phyloP scores from a whole-genome alignment of 30 jellyfish, hydroid and myxozoan genomes.

The Nemopilema nomurai region DNA sequence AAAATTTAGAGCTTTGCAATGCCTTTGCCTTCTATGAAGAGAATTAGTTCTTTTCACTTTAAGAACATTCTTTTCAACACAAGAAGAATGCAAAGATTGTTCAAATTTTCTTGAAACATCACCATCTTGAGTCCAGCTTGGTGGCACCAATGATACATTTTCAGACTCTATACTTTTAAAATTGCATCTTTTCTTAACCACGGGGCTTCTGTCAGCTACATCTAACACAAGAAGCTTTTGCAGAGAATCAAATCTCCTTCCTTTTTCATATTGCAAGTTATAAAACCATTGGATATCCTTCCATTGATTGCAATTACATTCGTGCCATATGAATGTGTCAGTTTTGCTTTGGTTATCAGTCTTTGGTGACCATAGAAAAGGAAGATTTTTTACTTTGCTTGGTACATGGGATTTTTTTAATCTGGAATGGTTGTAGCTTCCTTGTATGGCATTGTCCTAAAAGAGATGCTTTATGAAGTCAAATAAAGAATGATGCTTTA shows the following conservation, averaged over 20 bases:
- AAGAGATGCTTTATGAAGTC: too few species aligned
- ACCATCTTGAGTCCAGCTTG: neutral
- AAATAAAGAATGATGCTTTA: too few species aligned
- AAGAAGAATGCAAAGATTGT: neutral
- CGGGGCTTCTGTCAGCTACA: neutral
- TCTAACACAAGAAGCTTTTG: neutral
- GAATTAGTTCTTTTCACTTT: neutral
- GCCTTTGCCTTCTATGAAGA: neutral
- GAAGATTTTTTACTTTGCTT: neutral
- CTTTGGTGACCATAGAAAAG: constrained; percentile 21
- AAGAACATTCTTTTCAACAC: neutral
- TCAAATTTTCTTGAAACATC: too few species aligned
- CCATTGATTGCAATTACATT: neutral
- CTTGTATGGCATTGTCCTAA: neutral
- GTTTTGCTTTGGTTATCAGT: neutral
- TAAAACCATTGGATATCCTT: neutral
- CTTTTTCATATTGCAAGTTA: neutral
- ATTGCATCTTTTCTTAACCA: neutral
- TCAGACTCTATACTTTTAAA: neutral
- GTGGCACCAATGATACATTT: neutral
- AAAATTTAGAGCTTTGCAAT: neutral
- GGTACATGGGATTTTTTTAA: neutral
- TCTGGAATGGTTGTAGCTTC: neutral
- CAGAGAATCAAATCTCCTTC: neutral
- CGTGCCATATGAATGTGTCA: neutral